Percentiles rank a stretch among this genome's conserved stretches.
These are phyloP conservation scores for Corythornis madagascariensis DNA, from an alignment of 2,113 vertebrate species.

Conservation along the genomic window DNA sequence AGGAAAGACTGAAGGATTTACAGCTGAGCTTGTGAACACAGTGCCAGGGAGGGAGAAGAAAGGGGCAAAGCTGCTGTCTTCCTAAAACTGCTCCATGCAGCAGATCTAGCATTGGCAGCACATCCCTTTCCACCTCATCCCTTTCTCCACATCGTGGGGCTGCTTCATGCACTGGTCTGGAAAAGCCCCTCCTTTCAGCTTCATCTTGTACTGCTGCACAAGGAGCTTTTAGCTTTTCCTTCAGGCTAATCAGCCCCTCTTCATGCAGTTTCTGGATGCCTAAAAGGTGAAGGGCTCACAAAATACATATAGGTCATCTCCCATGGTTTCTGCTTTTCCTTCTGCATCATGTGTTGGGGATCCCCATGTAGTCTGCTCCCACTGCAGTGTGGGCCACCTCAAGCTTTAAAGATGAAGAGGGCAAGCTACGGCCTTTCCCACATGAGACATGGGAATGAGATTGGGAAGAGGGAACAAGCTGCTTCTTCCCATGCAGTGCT, in stretches of 20 bases:
- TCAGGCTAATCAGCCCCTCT: not conserved
- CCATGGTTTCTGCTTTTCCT: not conserved
- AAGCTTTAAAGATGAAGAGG: not conserved
- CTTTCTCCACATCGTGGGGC: too few relatives aligned
- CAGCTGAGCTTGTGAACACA: too few relatives aligned
- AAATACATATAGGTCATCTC: not conserved
- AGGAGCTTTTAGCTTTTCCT: not conserved
- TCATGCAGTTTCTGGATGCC: not conserved
- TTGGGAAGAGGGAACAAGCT: not conserved
- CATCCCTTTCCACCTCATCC: too few relatives aligned
- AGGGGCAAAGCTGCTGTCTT: too few relatives aligned
- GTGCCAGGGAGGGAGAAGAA: too few relatives aligned
- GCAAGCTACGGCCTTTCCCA: not conserved
- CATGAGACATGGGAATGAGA: not conserved
- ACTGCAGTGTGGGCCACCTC: not conserved
- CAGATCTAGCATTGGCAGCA: too few relatives aligned
- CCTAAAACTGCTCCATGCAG: too few relatives aligned
- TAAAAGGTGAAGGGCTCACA: not conserved
- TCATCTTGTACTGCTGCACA: not conserved
- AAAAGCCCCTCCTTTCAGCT: not conserved
- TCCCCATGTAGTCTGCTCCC: fast-evolving
- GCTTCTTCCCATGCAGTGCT: not conserved
- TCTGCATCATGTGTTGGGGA: not conserved
- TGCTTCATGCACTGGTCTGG: not conserved
- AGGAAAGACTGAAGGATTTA: too few relatives aligned